These are phyloP conservation scores for Microchirus variegatus DNA, from an alignment of 2,797 vertebrate species.

Conservation along the genomic window DNA sequence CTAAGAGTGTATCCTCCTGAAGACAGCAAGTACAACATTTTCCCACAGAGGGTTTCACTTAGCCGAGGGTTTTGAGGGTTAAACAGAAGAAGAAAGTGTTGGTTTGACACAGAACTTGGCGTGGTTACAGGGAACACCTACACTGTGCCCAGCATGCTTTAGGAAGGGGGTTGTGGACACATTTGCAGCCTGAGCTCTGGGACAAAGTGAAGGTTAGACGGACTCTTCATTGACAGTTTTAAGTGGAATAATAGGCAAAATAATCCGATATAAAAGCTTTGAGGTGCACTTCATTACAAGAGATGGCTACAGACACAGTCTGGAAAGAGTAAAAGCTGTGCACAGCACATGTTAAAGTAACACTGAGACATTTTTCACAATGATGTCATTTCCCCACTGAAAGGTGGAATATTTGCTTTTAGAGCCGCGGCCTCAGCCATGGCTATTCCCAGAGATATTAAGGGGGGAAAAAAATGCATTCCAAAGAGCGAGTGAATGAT, in stretches of 20 bases:
- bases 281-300: background rate
- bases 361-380: conserved; percentile 34
- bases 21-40: too few species aligned
- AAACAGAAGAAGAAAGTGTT: conserved; percentile 27
- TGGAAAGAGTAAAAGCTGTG: background rate
- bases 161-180: conserved; percentile 47
- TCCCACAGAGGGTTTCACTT: too few species aligned
- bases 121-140: conserved; percentile 67
- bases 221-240: conserved; percentile 3
- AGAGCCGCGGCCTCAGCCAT: conserved; percentile 9
- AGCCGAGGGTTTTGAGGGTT: conserved; percentile 17
- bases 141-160: conserved; percentile 57
- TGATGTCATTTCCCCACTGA: conserved; percentile 37
- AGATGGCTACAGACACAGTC: background rate
- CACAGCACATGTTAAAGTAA: background rate
- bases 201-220: background rate
- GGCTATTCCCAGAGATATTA: conserved; percentile 28
- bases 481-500: conserved; percentile 66
- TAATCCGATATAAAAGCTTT: background rate
- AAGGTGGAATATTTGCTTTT: conserved; percentile 15
- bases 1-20: too few species aligned
- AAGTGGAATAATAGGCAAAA: conserved; percentile 9
- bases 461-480: conserved; percentile 27
- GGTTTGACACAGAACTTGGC: conserved; percentile 53
- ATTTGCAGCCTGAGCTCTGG: conserved; percentile 24